These are phyloP conservation scores for Lycia hirtaria DNA, from an alignment of 2,888 invertebrate genomes.

Conservation along the genomic window DNA sequence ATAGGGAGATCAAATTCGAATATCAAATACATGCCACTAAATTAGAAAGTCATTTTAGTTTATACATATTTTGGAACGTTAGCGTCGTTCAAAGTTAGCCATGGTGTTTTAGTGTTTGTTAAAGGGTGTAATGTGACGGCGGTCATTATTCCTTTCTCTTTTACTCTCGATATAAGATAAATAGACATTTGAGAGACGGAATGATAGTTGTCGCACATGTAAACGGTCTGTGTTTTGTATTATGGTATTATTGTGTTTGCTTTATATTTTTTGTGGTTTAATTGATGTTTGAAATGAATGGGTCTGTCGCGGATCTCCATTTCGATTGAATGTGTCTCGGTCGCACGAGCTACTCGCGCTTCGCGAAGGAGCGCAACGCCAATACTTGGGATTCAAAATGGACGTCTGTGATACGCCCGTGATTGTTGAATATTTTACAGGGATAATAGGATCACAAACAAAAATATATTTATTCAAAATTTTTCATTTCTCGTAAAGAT, in stretches of 20 bases:
- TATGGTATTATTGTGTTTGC: constrained; percentile 14
- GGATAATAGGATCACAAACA: too few relatives aligned
- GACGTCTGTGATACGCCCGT: too few relatives aligned
- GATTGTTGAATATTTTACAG: background rate
- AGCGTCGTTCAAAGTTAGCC: too few relatives aligned
- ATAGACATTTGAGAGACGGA: background rate
- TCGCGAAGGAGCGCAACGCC: too few relatives aligned
- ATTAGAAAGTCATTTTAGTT: too few relatives aligned
- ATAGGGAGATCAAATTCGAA: background rate
- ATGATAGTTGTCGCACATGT: background rate
- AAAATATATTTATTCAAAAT: too few relatives aligned
- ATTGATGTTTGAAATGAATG: constrained; percentile 6
- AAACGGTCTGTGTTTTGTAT: background rate
- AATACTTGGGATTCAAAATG: too few relatives aligned
- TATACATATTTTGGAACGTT: too few relatives aligned
- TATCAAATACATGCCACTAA: background rate
- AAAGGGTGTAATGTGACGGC: background rate
- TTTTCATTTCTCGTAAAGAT: too few relatives aligned
- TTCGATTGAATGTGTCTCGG: too few relatives aligned
- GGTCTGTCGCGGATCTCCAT: too few relatives aligned
- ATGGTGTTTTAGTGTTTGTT: background rate
- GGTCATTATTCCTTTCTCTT: background rate
- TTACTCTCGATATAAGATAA: background rate
- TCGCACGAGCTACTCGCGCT: too few relatives aligned
- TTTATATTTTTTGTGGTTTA: background rate